Base-by-base conservation (phyloP, 2,113 vertebrate genomes). In the Holacanthus passer region DNA sequence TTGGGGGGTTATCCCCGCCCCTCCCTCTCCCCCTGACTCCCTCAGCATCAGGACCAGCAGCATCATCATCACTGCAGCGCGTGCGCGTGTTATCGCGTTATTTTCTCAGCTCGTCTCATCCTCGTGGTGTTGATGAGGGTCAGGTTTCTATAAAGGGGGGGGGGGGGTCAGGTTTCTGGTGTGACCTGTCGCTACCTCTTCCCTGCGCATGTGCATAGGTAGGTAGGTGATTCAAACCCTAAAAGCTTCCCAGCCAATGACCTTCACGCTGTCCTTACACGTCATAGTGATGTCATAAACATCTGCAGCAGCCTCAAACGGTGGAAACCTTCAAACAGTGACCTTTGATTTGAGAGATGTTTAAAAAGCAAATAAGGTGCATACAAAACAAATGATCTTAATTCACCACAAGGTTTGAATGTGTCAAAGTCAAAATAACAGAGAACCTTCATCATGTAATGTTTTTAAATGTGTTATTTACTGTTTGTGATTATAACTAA, bases 21-120 rank as follows among this genome's bases (percentile, higher is more conserved):
- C 62, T 80, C 29, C 64, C 35, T 53, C 55, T 65, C 83, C 29
- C 35, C 52, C 73, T 32, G 76, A 63, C 79, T 85, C 66, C 83
- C 77, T 89, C 90, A 91, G 83, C 89, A 85, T 89, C 90, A 90
- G 84, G 88, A 91, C 65, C 90, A 81, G 20, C 75, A 59, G 32
- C 87, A 65, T 53, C 74, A 56, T 72, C 77, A 69, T n/a, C n/a
- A n/a, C n/a, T n/a, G n/a, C n/a, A n/a, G n/a, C 3, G 62, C 39
- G 79, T 83, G 77, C 78, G 71, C 82, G 70, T 81, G 88, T 64
- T 32, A 53, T 84, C 75, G 83, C 80, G 73, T 50, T 78, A 24
- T 84, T 84, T 77, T 52, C 19, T 35, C 9, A 22, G 7, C 47
- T 17, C 3, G 32, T 64, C 9, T 62, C 20, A 1, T 16, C 4